phyloP scores from a whole-genome alignment of 2,888 invertebrate species.

The Pecten maximus region DNA sequence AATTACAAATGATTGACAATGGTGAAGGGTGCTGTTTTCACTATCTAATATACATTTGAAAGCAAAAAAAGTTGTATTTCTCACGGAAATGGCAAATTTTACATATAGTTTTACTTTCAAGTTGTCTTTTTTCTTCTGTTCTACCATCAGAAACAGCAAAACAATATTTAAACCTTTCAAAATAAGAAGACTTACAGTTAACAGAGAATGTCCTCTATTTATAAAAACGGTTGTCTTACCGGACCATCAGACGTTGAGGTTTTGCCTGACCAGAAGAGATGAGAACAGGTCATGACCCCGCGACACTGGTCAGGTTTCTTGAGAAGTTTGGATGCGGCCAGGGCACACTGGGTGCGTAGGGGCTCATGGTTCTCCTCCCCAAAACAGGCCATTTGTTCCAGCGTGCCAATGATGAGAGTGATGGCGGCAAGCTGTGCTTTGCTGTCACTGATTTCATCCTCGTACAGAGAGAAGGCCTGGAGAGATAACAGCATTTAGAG shows the following conservation, averaged over 20 bases:
- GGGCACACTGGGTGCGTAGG: slow-evolving; percentile 95
- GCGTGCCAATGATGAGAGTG: slow-evolving; percentile 96
- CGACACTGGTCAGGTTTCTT: slow-evolving; percentile 99
- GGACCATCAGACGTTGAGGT: slow-evolving; percentile 70
- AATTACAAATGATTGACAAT: too few relatives aligned
- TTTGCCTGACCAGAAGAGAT: slow-evolving; percentile 97
- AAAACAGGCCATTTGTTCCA: slow-evolving; percentile 97
- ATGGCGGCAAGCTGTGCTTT: slow-evolving; percentile 98
- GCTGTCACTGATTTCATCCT: slow-evolving; percentile 98
- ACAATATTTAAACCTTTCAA: too few relatives aligned
- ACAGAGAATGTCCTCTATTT: too few relatives aligned
- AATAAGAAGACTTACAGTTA: too few relatives aligned
- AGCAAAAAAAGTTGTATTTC: too few relatives aligned
- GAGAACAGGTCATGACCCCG: slow-evolving; percentile 95
- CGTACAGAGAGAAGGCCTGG: slow-evolving; percentile 96
- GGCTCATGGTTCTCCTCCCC: slow-evolving; percentile 98
- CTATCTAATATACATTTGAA: too few relatives aligned
- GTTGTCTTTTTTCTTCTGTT: too few relatives aligned
- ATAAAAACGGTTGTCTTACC: slow-evolving; percentile 57
- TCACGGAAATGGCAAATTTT: too few relatives aligned
- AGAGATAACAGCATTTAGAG: slow-evolving; percentile 85
- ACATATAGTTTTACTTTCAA: too few relatives aligned
- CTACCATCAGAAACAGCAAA: too few relatives aligned
- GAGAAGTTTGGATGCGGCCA: slow-evolving; percentile 96
- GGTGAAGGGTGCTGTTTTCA: too few relatives aligned